Evolutionary conservation across 2,888 invertebrate species (phyloP).

Genomic region (Tipula helvola): DNA sequence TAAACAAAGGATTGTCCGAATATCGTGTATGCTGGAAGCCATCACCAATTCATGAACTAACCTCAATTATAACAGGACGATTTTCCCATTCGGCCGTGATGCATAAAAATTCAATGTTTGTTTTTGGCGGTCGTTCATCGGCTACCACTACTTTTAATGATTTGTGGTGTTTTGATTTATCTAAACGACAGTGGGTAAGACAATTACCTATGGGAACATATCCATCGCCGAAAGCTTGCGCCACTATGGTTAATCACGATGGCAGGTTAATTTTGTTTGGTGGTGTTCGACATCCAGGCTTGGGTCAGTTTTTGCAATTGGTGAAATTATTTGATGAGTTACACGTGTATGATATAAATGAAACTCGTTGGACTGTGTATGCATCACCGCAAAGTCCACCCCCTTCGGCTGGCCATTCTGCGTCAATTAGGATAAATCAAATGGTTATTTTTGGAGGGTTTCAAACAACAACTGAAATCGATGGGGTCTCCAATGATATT

Average conservation of each 20-base stretch:
- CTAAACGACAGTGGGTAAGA: slow-evolving; percentile 71
- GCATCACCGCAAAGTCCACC: slow-evolving; percentile 37
- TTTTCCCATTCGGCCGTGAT: slow-evolving; percentile 87
- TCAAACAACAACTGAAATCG: slow-evolving; percentile 38
- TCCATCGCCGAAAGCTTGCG: slow-evolving; percentile 92
- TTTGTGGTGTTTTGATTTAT: slow-evolving; percentile 86
- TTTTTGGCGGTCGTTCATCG: slow-evolving; percentile 93
- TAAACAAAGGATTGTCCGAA: slow-evolving; percentile 62
- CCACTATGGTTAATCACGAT: slow-evolving; percentile 79
- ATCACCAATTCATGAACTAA: slow-evolving; percentile 41
- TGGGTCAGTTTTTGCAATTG: slow-evolving; percentile 71
- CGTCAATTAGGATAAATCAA: slow-evolving; percentile 64
- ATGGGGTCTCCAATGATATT: slow-evolving; percentile 61
- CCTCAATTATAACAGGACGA: slow-evolving; percentile 73
- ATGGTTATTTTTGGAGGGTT: slow-evolving; percentile 77
- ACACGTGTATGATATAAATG: slow-evolving; percentile 70
- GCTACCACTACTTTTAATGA: slow-evolving; percentile 94
- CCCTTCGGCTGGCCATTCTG: slow-evolving; percentile 86
- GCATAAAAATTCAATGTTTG: slow-evolving; percentile 75
- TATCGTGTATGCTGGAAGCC: slow-evolving; percentile 67
- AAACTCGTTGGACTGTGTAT: slow-evolving; percentile 66
- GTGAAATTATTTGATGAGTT: slow-evolving; percentile 86
- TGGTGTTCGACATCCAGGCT: slow-evolving; percentile 88
- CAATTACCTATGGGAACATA: slow-evolving; percentile 73
- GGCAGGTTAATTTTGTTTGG: slow-evolving; percentile 80